phyloP scores from a whole-genome alignment of 2,113 vertebrate genomes.

The Otis tarda region DNA sequence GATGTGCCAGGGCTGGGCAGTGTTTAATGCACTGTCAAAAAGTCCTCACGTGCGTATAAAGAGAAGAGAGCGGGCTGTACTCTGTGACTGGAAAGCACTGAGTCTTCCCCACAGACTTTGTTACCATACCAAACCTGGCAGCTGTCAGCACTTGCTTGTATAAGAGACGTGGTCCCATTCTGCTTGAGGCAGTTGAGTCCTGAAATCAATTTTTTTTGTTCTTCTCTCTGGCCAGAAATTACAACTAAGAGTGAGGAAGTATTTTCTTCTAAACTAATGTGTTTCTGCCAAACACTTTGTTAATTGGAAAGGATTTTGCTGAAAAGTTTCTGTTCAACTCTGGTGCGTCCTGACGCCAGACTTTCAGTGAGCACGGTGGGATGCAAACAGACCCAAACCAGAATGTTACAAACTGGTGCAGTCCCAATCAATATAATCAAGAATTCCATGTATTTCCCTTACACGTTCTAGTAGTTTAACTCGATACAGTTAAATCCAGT shows the following conservation, averaged over 20 bases:
- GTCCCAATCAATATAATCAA: background rate
- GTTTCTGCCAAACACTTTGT: background rate
- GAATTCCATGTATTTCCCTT: background rate
- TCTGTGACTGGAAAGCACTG: background rate
- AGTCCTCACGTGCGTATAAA: background rate
- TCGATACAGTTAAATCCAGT: background rate
- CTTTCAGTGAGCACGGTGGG: background rate
- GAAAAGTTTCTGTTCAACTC: background rate
- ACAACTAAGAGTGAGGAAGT: background rate
- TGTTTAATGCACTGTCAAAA: background rate
- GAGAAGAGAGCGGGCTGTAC: background rate
- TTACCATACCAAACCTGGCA: background rate
- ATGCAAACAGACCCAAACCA: background rate
- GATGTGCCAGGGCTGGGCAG: background rate
- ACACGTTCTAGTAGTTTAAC: background rate
- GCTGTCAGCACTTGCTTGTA: background rate
- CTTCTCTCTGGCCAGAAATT: background rate
- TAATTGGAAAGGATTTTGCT: background rate
- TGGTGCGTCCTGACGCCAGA: background rate
- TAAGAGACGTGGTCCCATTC: background rate
- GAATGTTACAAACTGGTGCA: background rate
- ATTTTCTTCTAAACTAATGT: background rate
- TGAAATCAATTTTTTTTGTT: background rate
- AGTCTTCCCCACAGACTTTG: background rate
- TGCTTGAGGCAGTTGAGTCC: background rate